Evolutionary conservation across 2,888 invertebrate species (phyloP), one percentile per base, ranked within the genome.

Genomic region (Tiliacea citrago): DNA sequence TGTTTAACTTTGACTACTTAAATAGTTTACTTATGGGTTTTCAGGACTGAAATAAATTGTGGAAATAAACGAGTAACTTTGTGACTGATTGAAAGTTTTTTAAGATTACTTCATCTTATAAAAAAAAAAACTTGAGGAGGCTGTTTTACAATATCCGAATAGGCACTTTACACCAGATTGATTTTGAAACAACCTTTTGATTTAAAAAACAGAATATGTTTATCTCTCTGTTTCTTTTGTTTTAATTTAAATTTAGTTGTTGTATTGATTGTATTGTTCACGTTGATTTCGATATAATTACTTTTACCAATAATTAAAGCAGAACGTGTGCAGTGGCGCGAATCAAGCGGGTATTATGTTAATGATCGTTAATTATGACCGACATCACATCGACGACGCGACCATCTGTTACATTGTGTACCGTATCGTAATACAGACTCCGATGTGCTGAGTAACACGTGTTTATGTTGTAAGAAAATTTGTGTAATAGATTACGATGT

Each of bases 351-450:
- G 45, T 35, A n/a, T 69, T 62, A 63, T 63, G 66, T 58, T 81
- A 84, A 86, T 81, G 63, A 68, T 47, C 66, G 82, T 85, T 86
- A 85, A 85, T 85, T 76, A 85, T 61, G 79, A 29, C 18, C 70
- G 61, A 73, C 47, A 73, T 76, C 68, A 76, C 35, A 42, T 58
- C 55, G 65, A 65, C 61, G 70, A 13, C 71, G 53, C 29, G 53
- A 60, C 51, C 73, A 84, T 83, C 61, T 77, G 77, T 82, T 85
- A 77, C 63, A 13, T 35, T 47, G 47, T 45, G 29, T 18, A 18
- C 42, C 13, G 35, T 61, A 16, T 39, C 35, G 12, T 66, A n/a
- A 12, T 24, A 29, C 21, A 35, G 13, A 13, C 18, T 18, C n/a
- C n/a, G 12, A 29, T 55, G 13, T 39, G 35, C 7, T 58, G 10